Percentiles rank a stretch among this genome's conserved stretches.
Evolutionary conservation across 1,140 invertebrate genomes (phyloP).

Genomic region (Dysdera silvatica): DNA sequence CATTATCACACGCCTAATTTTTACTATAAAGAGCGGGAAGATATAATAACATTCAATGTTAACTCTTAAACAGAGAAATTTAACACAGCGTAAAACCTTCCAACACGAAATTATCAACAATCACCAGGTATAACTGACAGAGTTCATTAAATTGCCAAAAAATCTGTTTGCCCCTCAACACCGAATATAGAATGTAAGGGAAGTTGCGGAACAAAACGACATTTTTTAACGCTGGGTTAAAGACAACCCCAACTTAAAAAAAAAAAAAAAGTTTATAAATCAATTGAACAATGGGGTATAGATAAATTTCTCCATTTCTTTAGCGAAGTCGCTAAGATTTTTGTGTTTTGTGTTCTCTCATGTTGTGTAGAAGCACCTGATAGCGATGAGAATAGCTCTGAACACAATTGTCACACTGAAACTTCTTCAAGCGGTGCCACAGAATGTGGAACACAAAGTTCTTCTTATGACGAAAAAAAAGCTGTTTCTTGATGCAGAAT

Average conservation of each 20-base stretch:
- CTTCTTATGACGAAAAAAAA: constrained; percentile 29
- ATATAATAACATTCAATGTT: constrained; percentile 6
- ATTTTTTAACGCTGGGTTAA: not conserved
- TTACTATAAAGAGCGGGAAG: too few relatives aligned
- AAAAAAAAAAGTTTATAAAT: not conserved
- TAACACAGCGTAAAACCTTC: constrained; percentile 16
- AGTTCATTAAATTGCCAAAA: not conserved
- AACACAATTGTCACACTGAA: constrained; percentile 25
- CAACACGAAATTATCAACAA: constrained; percentile 11
- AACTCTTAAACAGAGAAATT: not conserved
- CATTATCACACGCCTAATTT: constrained; percentile 28
- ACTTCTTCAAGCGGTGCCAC: constrained; percentile 14
- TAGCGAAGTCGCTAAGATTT: constrained; percentile 19
- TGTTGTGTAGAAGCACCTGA: constrained; percentile 28
- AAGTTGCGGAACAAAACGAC: too few relatives aligned
- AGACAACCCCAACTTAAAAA: not conserved
- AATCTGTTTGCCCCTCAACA: constrained; percentile 5
- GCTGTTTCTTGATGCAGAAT: constrained; percentile 21
- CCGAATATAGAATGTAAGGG: not conserved
- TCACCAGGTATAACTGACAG: constrained; percentile 18
- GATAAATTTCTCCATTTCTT: not conserved
- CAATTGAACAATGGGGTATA: not conserved
- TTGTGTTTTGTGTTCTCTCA: constrained; percentile 16
- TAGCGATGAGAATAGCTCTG: constrained; percentile 26
- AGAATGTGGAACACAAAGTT: constrained; percentile 26